phyloP scores from a whole-genome alignment of 1,140 invertebrate species.

The Eubasilissa regina region DNA sequence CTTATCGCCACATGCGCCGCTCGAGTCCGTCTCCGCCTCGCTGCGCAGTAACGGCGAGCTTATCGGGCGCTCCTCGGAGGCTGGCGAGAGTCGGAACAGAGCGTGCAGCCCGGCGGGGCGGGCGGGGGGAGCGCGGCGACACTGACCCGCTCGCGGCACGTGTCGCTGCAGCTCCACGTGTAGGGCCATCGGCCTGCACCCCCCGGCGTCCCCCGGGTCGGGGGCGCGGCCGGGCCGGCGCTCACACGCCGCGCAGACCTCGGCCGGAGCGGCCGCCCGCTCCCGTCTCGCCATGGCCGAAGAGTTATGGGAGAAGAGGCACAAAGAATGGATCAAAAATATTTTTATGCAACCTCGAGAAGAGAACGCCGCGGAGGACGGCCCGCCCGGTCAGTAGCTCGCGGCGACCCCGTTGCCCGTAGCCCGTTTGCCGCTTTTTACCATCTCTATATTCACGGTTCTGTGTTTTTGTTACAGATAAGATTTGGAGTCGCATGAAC shows the following conservation, averaged over 20 bases:
- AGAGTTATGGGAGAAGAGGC: constrained; percentile 59
- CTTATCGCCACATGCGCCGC: constrained; percentile 48
- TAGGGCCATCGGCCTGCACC: constrained; percentile 61
- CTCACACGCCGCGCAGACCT: constrained; percentile 47
- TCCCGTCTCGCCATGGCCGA: constrained; percentile 50
- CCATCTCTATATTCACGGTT: neutral
- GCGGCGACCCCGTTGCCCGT: neutral
- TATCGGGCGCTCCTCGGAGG: constrained; percentile 53
- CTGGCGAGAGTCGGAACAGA: constrained; percentile 59
- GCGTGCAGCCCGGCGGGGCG: constrained; percentile 49
- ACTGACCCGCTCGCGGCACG: constrained; percentile 60
- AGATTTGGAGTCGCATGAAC: constrained; percentile 63
- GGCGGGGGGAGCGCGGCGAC: constrained; percentile 58
- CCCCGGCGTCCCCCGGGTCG: constrained; percentile 63
- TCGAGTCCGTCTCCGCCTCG: neutral
- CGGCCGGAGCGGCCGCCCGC: constrained; percentile 58
- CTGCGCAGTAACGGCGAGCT: constrained; percentile 13
- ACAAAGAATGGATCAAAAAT: constrained; percentile 61
- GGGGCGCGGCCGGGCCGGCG: constrained; percentile 60
- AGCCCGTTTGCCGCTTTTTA: neutral
- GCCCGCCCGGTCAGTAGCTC: constrained; percentile 38
- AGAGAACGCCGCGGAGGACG: constrained; percentile 32
- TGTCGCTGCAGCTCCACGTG: constrained; percentile 64
- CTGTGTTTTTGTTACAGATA: constrained; percentile 63
- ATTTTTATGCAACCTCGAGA: constrained; percentile 55